phyloP scores from a whole-genome alignment of 2,888 invertebrate genomes.

The Selenia dentaria region DNA sequence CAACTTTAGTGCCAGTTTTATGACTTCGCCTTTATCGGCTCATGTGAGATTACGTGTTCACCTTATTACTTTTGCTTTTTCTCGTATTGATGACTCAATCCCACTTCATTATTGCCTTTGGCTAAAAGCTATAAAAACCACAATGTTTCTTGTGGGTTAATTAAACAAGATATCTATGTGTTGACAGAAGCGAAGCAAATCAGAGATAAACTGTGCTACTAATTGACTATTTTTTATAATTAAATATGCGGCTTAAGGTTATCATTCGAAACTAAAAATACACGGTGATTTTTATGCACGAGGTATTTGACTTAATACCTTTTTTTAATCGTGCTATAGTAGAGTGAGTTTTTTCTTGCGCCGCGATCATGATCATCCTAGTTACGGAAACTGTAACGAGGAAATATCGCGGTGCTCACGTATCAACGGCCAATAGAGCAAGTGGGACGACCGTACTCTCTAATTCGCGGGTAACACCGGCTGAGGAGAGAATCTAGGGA shows the following conservation, averaged over 20 bases:
- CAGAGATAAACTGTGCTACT: conserved; percentile 28
- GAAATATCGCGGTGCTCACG: conserved; percentile 29
- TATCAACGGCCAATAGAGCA: conserved; percentile 43
- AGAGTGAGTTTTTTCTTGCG: no score
- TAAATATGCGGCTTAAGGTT: conserved; percentile 16
- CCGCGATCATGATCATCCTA: conserved; percentile 22
- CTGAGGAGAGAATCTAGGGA: conserved; percentile 55
- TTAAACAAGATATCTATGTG: conserved; percentile 34
- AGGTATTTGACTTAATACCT: no score
- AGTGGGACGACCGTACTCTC: conserved; percentile 64
- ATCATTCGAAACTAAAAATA: conserved; percentile 14
- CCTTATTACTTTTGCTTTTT: conserved; percentile 61
- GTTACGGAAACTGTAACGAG: conserved; percentile 31
- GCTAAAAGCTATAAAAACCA: conserved; percentile 39
- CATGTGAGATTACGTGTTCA: conserved; percentile 70
- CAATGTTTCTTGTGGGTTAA: conserved; percentile 37
- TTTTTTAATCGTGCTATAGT: no score
- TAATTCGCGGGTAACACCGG: conserved; percentile 62
- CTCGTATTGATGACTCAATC: conserved; percentile 68
- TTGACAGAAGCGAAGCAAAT: conserved; percentile 34
- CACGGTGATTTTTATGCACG: no score
- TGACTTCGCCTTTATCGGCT: conserved; percentile 67
- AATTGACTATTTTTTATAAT: conserved; percentile 31
- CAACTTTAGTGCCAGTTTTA: conserved; percentile 74
- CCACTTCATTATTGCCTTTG: conserved; percentile 41